Evolutionary conservation across 1,140 invertebrate genomes (phyloP).

Genomic region (Zaprionus tsacasi): DNA sequence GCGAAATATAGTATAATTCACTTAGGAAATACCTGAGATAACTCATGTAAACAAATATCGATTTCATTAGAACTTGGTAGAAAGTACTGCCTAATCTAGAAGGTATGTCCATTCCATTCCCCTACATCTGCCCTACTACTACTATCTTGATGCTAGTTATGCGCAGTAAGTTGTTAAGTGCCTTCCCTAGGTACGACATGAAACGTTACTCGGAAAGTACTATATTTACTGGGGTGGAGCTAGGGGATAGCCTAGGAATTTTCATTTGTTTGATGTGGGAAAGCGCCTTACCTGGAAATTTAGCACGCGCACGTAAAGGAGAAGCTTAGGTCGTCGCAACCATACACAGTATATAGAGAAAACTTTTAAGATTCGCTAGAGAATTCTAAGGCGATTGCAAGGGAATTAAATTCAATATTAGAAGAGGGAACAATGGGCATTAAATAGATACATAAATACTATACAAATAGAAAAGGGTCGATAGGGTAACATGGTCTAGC

Average conservation of each 20-base stretch:
- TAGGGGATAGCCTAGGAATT: neutral
- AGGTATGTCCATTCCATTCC: neutral
- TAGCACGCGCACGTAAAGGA: neutral
- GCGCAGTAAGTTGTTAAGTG: conserved; percentile 5
- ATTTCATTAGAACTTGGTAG: neutral
- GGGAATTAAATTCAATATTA: neutral
- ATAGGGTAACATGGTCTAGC: neutral
- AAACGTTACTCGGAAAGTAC: neutral
- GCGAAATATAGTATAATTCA: too few relatives aligned
- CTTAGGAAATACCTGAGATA: too few relatives aligned
- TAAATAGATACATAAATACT: neutral
- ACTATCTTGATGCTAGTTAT: neutral
- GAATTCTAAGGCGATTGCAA: neutral
- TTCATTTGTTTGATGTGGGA: neutral
- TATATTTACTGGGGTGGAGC: neutral
- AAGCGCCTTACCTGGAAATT: conserved; percentile 3
- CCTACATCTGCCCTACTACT: neutral
- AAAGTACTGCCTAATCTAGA: neutral
- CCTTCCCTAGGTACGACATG: neutral
- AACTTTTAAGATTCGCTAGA: neutral
- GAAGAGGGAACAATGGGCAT: neutral
- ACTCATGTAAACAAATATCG: too few relatives aligned
- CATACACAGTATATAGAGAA: neutral
- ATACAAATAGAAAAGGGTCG: neutral
- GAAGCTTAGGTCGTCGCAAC: neutral